Percentiles rank a stretch among this genome's conserved stretches.
Evolutionary conservation across 2,113 vertebrate genomes (phyloP).

Genomic region (Brienomyrus longianalis): DNA sequence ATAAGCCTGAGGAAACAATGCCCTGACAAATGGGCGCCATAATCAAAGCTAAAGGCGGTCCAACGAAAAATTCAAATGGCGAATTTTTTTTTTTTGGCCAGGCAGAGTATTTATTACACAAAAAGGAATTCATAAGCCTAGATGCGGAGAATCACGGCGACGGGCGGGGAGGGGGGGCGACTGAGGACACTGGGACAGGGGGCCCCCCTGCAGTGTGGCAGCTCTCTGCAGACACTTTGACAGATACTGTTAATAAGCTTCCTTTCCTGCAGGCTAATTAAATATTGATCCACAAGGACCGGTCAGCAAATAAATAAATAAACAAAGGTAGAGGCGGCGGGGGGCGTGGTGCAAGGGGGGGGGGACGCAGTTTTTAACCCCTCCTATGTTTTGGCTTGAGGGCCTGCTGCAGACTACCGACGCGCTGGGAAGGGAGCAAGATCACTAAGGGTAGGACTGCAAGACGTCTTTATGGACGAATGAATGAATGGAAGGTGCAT

Average conservation of each 20-base stretch:
- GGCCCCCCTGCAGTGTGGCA: neutral
- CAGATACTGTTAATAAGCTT: slow-evolving; percentile 95
- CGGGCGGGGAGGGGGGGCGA: neutral
- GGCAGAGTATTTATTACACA: neutral
- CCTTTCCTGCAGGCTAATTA: slow-evolving; percentile 95
- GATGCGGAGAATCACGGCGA: neutral
- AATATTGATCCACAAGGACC: slow-evolving; percentile 97
- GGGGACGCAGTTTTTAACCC: slow-evolving; percentile 74
- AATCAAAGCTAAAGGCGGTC: no score
- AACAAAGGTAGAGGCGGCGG: slow-evolving; percentile 69
- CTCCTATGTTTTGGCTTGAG: slow-evolving; percentile 72
- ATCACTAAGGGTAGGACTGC: neutral
- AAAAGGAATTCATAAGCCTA: neutral
- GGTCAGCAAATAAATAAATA: slow-evolving; percentile 91
- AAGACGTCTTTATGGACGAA: neutral
- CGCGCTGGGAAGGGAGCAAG: slow-evolving; percentile 23
- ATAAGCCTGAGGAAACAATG: no score
- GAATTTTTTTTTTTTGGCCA: no score
- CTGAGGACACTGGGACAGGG: neutral
- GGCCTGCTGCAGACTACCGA: slow-evolving; percentile 56
- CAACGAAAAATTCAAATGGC: no score
- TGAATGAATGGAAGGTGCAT: neutral
- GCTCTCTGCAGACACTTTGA: slow-evolving; percentile 79
- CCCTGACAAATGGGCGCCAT: no score
- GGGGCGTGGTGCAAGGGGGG: slow-evolving; percentile 28